Evolutionary conservation across 2,113 vertebrate species (phyloP).

Genomic region (Pandion haliaetus): DNA sequence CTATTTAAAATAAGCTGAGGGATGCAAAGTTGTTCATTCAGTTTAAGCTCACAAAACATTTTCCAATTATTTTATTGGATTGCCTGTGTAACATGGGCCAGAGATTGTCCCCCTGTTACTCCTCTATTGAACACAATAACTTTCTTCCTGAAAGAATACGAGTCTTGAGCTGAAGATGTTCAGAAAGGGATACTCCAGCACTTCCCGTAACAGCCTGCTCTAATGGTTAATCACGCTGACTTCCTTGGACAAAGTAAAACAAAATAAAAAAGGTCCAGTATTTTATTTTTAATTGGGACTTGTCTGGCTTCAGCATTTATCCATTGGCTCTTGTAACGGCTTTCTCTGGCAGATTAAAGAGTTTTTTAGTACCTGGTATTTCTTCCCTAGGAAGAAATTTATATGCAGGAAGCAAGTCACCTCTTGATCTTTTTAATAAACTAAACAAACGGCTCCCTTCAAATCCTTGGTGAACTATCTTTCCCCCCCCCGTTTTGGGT

Average conservation of each 20-base stretch:
- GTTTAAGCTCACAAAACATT: background rate
- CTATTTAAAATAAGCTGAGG: background rate
- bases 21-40: background rate
- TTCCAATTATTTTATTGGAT: background rate
- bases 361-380: background rate
- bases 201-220: conserved; percentile 9
- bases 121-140: background rate
- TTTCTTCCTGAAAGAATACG: background rate
- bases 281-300: conserved; percentile 38
- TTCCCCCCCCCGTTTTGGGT: background rate
- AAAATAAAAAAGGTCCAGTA: background rate
- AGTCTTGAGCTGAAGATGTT: background rate
- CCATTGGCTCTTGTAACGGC: background rate
- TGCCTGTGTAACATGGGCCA: background rate
- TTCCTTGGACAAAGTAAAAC: background rate
- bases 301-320: conserved; percentile 9
- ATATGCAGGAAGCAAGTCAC: background rate
- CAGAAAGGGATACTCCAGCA: background rate
- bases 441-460: background rate
- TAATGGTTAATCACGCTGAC: conserved; percentile 13
- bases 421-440: conserved; percentile 13
- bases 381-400: background rate
- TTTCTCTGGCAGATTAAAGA: background rate
- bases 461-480: background rate
- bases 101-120: background rate